These are phyloP conservation scores for Forbesichthys papilliferus DNA, from an alignment of 2,113 vertebrate genomes.

Conservation along the genomic window DNA sequence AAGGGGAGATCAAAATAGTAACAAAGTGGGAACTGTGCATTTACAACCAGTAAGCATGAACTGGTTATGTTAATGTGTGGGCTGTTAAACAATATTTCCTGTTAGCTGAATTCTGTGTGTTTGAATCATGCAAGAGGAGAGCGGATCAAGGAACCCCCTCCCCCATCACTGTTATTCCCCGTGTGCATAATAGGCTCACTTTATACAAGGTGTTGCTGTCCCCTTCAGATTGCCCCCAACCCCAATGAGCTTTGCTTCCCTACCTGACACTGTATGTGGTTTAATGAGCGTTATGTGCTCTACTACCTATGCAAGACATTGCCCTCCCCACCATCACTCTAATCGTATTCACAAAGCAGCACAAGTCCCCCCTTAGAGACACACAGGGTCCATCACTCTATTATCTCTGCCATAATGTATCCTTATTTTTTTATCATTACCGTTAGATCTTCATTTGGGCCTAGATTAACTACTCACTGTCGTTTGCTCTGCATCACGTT, in stretches of 20 bases:
- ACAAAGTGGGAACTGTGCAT: slow-evolving; percentile 24
- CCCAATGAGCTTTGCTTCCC: slow-evolving; percentile 35
- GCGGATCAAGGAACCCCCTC: slow-evolving; percentile 9
- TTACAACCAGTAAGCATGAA: slow-evolving; percentile 29
- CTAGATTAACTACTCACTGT: slow-evolving; percentile 21
- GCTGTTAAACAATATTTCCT: slow-evolving; percentile 34
- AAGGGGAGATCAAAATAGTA: neutral
- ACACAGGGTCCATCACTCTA: slow-evolving; percentile 42
- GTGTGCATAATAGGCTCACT: slow-evolving; percentile 39
- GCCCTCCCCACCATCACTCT: slow-evolving; percentile 41
- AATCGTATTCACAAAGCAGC: slow-evolving; percentile 66
- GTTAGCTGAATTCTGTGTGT: slow-evolving; percentile 30
- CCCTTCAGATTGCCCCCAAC: slow-evolving; percentile 45
- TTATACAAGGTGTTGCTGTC: slow-evolving; percentile 48
- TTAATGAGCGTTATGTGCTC: slow-evolving; percentile 63
- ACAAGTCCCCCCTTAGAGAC: slow-evolving; percentile 55
- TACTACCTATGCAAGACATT: slow-evolving; percentile 63
- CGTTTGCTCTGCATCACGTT: slow-evolving; percentile 5
- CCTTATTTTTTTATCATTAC: slow-evolving; percentile 30
- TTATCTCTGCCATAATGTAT: slow-evolving; percentile 34
- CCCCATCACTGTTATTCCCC: slow-evolving; percentile 46
- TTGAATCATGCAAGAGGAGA: slow-evolving; percentile 20
- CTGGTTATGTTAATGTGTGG: slow-evolving; percentile 6
- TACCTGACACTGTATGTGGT: slow-evolving; percentile 54
- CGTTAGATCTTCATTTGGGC: slow-evolving; percentile 23